Conservation (phyloP, 2,888 invertebrate species). For the Ophion ventricosus region DNA sequence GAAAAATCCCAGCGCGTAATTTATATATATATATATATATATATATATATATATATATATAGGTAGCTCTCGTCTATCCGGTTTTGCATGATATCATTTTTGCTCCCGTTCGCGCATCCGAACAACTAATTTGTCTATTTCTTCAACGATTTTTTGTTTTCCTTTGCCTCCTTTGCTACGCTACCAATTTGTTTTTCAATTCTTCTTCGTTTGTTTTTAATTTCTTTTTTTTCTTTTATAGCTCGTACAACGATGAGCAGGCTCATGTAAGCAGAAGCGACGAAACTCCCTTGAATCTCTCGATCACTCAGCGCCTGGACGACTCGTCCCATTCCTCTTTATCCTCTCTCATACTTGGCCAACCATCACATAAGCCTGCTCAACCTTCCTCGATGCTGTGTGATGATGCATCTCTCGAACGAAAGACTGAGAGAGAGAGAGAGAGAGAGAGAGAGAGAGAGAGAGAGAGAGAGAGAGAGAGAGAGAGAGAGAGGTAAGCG, state of each 20-base stretch:
- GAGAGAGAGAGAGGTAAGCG: conserved; percentile 4
- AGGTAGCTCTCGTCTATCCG: conserved; percentile 53
- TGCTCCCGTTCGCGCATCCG: conserved; percentile 39
- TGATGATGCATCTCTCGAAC: conserved; percentile 53
- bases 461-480: neutral
- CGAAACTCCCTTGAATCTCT: conserved; percentile 51
- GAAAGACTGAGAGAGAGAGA: conserved; percentile 9
- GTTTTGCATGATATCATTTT: conserved; percentile 64
- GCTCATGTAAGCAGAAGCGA: conserved; percentile 60
- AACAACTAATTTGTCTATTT: conserved; percentile 54
- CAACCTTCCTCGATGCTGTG: conserved; percentile 40
- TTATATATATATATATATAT: conserved; percentile 8
- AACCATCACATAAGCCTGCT: conserved; percentile 47
- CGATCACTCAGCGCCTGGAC: conserved; percentile 44
- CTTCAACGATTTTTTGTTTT: conserved; percentile 34
- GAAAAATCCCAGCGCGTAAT: neutral
- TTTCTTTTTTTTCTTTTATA: neutral
- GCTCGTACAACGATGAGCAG: conserved; percentile 22
- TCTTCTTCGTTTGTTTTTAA: neutral
- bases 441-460: neutral
- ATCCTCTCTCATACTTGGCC: conserved; percentile 3
- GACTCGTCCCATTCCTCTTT: conserved; percentile 42
- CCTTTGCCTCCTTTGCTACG: conserved; percentile 26
- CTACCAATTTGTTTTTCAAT: conserved; percentile 15
- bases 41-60: conserved; percentile 10